Conservation (phyloP, 30 jellyfish, hydroid and myxozoan genomes). For the Catostylus mosaicus region DNA sequence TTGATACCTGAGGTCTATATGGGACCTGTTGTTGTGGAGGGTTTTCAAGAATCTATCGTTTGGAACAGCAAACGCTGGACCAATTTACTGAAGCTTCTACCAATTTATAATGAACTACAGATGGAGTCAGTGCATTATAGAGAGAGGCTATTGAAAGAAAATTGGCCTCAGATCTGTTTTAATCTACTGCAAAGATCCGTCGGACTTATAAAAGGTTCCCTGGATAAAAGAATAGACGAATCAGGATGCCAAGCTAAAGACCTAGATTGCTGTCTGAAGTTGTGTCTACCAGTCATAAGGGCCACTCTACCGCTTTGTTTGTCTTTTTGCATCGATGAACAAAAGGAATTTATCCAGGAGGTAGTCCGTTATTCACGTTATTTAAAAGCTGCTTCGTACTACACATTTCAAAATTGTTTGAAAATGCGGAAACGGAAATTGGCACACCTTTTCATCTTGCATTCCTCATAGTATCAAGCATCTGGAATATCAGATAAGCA, state of each 20-base stretch:
- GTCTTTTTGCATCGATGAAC: not conserved
- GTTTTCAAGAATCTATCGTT: not conserved
- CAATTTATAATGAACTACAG: conserved; percentile 15
- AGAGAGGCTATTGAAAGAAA: conserved; percentile 12
- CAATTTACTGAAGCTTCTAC: conserved; percentile 29
- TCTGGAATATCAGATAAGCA: too few species aligned
- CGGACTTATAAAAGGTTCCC: not conserved
- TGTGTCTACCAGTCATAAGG: conserved; percentile 19
- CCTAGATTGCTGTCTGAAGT: not conserved
- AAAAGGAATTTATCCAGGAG: not conserved
- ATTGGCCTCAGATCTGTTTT: conserved; percentile 29
- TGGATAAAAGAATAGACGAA: not conserved
- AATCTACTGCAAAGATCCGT: not conserved
- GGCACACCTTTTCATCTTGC: too few species aligned
- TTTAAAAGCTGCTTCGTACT: too few species aligned
- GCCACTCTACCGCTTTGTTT: conserved; percentile 36
- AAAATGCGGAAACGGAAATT: too few species aligned
- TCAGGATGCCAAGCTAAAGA: not conserved
- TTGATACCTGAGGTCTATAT: not conserved
- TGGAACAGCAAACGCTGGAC: conserved; percentile 19
- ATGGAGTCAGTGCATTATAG: conserved; percentile 6
- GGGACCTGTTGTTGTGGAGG: conserved; percentile 1
- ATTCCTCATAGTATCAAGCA: too few species aligned
- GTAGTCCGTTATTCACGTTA: too few species aligned
- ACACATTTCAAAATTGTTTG: too few species aligned